Evolutionary conservation across 2,888 invertebrate genomes (phyloP).

Genomic region (Sussaba pulchella): DNA sequence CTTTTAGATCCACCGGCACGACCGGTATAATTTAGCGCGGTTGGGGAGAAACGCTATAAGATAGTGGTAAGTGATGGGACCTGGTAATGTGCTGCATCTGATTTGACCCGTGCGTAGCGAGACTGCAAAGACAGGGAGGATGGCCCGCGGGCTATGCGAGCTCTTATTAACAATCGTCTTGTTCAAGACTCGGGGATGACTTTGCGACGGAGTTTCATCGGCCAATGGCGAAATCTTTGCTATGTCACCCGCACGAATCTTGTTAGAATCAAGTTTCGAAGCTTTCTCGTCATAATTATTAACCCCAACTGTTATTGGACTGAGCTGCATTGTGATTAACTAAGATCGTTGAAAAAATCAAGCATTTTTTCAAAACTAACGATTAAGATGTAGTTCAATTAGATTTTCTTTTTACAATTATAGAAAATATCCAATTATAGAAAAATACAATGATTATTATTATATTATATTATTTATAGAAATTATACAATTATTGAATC

Average conservation of each 20-base stretch:
- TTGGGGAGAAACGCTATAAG: slow-evolving; percentile 64
- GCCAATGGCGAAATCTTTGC: not conserved
- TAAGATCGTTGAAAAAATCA: too few relatives aligned
- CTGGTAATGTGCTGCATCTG: slow-evolving; percentile 83
- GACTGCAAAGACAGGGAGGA: slow-evolving; percentile 49
- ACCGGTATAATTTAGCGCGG: slow-evolving; percentile 66
- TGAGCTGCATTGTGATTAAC: too few relatives aligned
- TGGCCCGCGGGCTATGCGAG: slow-evolving; percentile 65
- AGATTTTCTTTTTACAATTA: too few relatives aligned
- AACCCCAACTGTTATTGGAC: too few relatives aligned
- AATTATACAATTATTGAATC: too few relatives aligned
- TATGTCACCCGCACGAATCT: not conserved
- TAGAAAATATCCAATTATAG: too few relatives aligned
- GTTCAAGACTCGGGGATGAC: not conserved
- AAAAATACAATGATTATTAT: too few relatives aligned
- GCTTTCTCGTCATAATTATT: slow-evolving; percentile 69
- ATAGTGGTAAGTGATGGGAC: slow-evolving; percentile 82
- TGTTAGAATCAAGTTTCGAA: not conserved
- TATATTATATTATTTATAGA: too few relatives aligned
- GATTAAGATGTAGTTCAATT: too few relatives aligned
- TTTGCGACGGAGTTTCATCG: slow-evolving; percentile 4
- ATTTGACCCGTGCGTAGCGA: slow-evolving; percentile 71
- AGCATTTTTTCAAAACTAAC: too few relatives aligned
- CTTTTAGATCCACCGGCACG: slow-evolving; percentile 63
- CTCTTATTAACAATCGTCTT: slow-evolving; percentile 76